A percentile compares a stretch with the other conserved stretches of the same genome.
phyloP scores from a whole-genome alignment of 2,113 vertebrate genomes.

The Coturnix japonica region DNA sequence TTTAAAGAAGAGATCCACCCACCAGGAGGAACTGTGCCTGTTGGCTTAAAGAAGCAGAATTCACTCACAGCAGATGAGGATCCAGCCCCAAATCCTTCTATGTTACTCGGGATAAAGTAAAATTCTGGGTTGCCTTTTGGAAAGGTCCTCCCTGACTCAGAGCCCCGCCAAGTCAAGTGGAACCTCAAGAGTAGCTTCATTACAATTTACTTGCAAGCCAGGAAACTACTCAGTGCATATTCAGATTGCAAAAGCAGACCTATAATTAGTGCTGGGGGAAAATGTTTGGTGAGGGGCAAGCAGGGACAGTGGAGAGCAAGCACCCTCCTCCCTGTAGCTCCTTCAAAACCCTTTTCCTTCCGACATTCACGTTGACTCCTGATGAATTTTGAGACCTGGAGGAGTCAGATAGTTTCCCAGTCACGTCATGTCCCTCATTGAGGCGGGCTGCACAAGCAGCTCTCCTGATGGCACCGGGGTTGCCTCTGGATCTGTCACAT shows the following conservation, averaged over 20 bases:
- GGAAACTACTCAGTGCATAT: not conserved
- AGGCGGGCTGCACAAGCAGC: conserved; percentile 14
- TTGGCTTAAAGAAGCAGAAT: not conserved
- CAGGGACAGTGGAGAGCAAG: conserved; percentile 36
- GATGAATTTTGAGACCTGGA: conserved; percentile 70
- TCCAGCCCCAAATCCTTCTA: not conserved
- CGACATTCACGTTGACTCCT: conserved; percentile 68
- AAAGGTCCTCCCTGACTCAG: not conserved
- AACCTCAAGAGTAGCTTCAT: not conserved
- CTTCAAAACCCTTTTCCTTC: conserved; percentile 71
- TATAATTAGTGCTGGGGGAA: conserved; percentile 52
- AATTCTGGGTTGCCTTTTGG: not conserved
- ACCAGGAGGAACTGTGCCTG: not conserved
- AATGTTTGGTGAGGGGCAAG: conserved; percentile 28
- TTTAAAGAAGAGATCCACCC: not conserved
- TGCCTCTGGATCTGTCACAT: conserved; percentile 59
- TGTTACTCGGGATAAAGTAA: not conserved
- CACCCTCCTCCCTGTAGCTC: conserved; percentile 39
- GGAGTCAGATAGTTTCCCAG: conserved; percentile 71
- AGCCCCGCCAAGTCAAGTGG: not conserved
- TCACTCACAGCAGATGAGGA: not conserved
- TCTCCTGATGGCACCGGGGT: conserved; percentile 37
- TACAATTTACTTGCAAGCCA: not conserved
- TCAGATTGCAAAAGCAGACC: conserved; percentile 28
- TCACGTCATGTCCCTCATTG: conserved; percentile 46